These are phyloP conservation scores for Symphodus melops DNA, from an alignment of 2,113 vertebrate genomes.

Conservation along the genomic window DNA sequence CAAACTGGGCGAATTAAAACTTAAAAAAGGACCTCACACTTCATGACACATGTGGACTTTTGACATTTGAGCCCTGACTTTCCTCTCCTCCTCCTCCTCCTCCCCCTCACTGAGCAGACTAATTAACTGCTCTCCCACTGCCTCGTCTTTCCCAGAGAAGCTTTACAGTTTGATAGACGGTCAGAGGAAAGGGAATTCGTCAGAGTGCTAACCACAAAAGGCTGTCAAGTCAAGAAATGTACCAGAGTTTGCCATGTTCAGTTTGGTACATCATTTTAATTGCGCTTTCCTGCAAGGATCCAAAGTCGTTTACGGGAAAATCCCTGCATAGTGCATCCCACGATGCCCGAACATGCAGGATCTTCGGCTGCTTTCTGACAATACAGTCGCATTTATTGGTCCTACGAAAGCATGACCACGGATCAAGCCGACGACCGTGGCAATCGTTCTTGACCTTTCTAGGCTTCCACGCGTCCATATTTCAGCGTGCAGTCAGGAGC, in stretches of 20 bases:
- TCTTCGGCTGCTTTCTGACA: slow-evolving; percentile 5
- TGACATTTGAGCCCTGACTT: slow-evolving; percentile 33
- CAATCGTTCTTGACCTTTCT: slow-evolving; percentile 28
- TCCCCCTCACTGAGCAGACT: slow-evolving; percentile 28
- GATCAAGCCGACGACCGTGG: neutral
- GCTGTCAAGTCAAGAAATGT: slow-evolving; percentile 36
- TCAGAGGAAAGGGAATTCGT: slow-evolving; percentile 28
- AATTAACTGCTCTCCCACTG: slow-evolving; percentile 58
- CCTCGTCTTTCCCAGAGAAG: slow-evolving; percentile 32
- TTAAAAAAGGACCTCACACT: slow-evolving; percentile 28
- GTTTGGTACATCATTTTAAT: slow-evolving; percentile 46
- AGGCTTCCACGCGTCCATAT: slow-evolving; percentile 3
- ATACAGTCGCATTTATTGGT: slow-evolving; percentile 28
- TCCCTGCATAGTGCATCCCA: slow-evolving; percentile 1
- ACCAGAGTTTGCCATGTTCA: neutral
- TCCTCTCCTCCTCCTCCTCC: slow-evolving; percentile 15
- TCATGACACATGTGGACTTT: slow-evolving; percentile 52
- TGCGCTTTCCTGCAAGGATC: slow-evolving; percentile 11
- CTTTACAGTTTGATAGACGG: slow-evolving; percentile 52
- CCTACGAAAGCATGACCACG: neutral
- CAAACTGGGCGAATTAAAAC: slow-evolving; percentile 34
- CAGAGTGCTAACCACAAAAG: slow-evolving; percentile 50
- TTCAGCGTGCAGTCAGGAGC: neutral
- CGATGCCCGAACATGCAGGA: too few relatives aligned
- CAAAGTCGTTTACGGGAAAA: slow-evolving; percentile 26